Evolutionary conservation across 53 echinoderm and acorn worm genomes (phyloP), one percentile per base, ranked within the genome.

Genomic region (Echinarachnius parma): DNA sequence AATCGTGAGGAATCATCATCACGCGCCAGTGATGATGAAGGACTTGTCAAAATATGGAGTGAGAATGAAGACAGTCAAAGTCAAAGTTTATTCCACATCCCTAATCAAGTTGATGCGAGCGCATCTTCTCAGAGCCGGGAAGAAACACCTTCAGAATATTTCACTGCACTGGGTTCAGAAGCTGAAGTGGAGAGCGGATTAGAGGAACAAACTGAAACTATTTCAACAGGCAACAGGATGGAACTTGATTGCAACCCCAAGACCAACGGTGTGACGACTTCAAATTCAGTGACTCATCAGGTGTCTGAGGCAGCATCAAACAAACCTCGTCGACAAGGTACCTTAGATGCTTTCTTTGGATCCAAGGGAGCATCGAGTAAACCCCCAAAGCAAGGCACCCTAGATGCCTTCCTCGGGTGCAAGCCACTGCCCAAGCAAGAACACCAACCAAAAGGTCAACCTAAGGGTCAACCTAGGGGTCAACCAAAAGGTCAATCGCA

Each of bases 331-430:
- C n/a, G n/a, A n/a, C n/a, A n/a, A n/a, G n/a, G n/a, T n/a, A n/a
- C n/a, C n/a, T n/a, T n/a, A n/a, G n/a, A n/a, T n/a, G n/a, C n/a
- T n/a, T n/a, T n/a, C n/a, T n/a, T n/a, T n/a, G n/a, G n/a, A n/a
- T n/a, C n/a, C n/a, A n/a, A n/a, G 2, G 48, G 46, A n/a, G 48
- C 27, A 15, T 3, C 46, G 37, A 9, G 27, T 2, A 77, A 62
- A 31, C 1, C 62, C 4, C 62, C 48, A 9, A 87, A 72, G 19
- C 87, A 87, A 59, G 77, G 81, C 5, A 60, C 81, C 0, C 64
- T 86, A 4, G 65, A 56, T 24, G 62, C 66, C 23, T 86, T 78
- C 58, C 65, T 86, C 23, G 76, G 79, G 1, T 75, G 58, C 28
- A 65, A 65, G 33, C 36, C 85, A 15, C 31, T 31, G 19, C 72